Base-by-base conservation (phyloP, 2,113 vertebrate species). In the Myanophis thanlyinensis region DNA sequence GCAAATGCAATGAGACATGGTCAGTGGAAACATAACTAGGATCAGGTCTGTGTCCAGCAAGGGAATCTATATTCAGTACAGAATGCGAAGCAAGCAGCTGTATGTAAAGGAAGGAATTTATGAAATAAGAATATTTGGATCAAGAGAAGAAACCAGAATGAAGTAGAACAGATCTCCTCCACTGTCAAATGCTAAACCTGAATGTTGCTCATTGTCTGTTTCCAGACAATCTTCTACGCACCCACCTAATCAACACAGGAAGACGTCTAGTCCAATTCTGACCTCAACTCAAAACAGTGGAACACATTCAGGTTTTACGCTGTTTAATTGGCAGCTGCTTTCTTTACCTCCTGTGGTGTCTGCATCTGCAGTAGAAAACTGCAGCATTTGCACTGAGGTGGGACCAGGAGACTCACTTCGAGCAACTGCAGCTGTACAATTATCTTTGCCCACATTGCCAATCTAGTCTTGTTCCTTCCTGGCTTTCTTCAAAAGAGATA, bases 391-490 rank as follows among this genome's bases (percentile, higher is more conserved):
- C 35, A 40, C 18, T 0, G 0, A 9, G 48, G 30, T 91, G 62
- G 48, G 89, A 35, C 8, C 59, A 84, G 23, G 92, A 80, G 35
- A 52, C 49, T 80, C 44, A 84, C 2, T 48, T 35, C 4, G 93
- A 89, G n/a, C 27, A 2, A 27, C 0, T 0, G 11, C 73, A 53
- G 54, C 92, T 87, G 89, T 85, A 35, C 12, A 40, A 3, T 56
- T 9, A 9, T 54, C 23, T n/a, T 46, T 35, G 30, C 18, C 84
- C 54, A 46, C 22, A 25, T 53, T 89, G 84, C 92, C 4, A 3
- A 9, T 73, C 89, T 91, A 18, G 48, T 18, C 4, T 44, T 86
- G 89, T 85, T 22, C 46, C 44, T 47, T 67, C 12, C 11, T 4
- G 25, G 46, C 52, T 51, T 85, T 51, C 49, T 22, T 90, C 94